Evolutionary conservation across 2,113 vertebrate genomes (phyloP).

Genomic region (Pituophis catenifer): DNA sequence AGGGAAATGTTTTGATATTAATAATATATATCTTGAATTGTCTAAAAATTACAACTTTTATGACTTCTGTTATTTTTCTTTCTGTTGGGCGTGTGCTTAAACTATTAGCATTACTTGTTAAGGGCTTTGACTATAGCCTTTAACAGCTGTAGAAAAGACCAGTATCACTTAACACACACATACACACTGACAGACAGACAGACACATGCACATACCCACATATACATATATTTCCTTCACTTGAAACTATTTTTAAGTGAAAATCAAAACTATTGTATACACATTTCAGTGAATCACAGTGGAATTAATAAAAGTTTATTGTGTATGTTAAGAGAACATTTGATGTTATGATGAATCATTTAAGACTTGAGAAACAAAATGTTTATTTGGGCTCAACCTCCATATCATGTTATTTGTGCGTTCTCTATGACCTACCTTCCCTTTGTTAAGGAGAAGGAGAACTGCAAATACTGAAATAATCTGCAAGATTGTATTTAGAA

Average conservation of each 20-base stretch:
- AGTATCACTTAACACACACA: background rate
- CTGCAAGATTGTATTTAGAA: background rate
- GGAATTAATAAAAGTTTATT: background rate
- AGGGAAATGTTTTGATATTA: background rate
- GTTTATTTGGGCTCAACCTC: background rate
- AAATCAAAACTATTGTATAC: background rate
- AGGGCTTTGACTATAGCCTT: conserved; percentile 4
- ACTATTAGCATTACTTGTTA: conserved; percentile 13
- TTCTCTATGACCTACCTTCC: background rate
- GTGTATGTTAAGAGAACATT: background rate
- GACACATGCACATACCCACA: too few relatives aligned
- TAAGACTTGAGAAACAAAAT: background rate
- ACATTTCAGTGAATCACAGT: background rate
- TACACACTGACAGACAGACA: too few relatives aligned
- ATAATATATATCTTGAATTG: background rate
- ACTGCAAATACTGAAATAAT: background rate
- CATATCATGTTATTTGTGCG: background rate
- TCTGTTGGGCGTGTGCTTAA: background rate
- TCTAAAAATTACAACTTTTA: background rate
- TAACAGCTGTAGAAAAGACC: background rate
- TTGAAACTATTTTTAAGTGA: background rate
- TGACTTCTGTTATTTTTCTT: background rate
- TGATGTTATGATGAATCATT: background rate
- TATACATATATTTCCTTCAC: background rate
- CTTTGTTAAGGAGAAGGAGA: background rate